phyloP scores from a whole-genome alignment of 30 jellyfish, hydroid and myxozoan genomes.

The Aurelia sp. region DNA sequence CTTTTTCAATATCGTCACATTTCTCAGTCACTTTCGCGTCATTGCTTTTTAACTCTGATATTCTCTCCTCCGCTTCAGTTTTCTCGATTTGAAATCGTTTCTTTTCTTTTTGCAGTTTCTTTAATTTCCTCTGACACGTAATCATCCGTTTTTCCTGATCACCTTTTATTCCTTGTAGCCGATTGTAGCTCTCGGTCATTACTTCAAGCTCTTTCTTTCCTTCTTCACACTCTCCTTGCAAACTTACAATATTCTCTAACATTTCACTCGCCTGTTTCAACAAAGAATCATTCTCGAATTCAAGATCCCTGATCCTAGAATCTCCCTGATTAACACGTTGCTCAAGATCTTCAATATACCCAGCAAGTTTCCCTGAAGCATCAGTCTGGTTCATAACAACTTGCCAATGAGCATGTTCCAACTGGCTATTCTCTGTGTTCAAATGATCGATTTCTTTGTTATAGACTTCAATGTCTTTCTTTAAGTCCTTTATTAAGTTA shows the following conservation, averaged over 20 bases:
- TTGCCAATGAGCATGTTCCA: conserved; percentile 65
- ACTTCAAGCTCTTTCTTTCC: conserved; percentile 65
- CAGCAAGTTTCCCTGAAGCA: conserved; percentile 63
- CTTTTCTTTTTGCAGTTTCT: conserved; percentile 87
- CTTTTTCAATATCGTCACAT: conserved; percentile 73
- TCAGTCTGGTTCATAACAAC: conserved; percentile 52
- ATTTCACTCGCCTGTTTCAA: conserved; percentile 69
- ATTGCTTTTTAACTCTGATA: conserved; percentile 45
- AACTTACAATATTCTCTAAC: conserved; percentile 58
- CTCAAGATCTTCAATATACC: conserved; percentile 81
- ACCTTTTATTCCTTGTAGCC: conserved; percentile 52
- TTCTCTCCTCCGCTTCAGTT: conserved; percentile 69
- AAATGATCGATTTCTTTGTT: conserved; percentile 71
- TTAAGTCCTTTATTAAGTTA: conserved; percentile 49
- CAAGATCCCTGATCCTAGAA: conserved; percentile 74
- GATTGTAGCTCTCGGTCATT: conserved; percentile 37
- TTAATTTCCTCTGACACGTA: conserved; percentile 63
- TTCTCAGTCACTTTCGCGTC: conserved; percentile 48
- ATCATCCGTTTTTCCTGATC: conserved; percentile 84
- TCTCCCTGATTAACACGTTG: conserved; percentile 76
- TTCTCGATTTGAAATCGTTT: conserved; percentile 61
- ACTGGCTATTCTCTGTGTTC: conserved; percentile 74
- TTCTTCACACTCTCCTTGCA: conserved; percentile 66
- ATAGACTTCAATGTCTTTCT: conserved; percentile 68
- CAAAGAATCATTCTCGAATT: conserved; percentile 75